These are phyloP conservation scores for Minunthozetes semirufus DNA, from an alignment of 2,888 invertebrate genomes.

Conservation along the genomic window DNA sequence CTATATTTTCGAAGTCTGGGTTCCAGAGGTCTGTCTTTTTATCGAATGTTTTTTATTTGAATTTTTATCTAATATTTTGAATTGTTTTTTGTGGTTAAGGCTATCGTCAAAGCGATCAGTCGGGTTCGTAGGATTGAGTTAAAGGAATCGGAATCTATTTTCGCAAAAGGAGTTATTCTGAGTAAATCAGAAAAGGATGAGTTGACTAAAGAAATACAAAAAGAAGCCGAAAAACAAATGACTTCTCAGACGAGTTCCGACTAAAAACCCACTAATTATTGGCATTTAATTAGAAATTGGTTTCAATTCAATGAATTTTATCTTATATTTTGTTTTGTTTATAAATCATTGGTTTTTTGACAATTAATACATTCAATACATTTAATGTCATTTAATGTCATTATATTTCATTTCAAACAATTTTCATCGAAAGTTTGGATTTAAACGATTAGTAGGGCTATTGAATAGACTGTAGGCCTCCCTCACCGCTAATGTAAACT, in stretches of 20 bases:
- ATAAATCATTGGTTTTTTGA: constrained; percentile 4
- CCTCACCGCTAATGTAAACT: constrained; percentile 7
- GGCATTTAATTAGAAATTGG: not conserved
- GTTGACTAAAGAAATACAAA: constrained; percentile 32
- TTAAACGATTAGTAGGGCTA: not conserved
- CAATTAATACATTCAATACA: not conserved
- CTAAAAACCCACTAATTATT: not conserved
- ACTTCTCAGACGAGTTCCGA: constrained; percentile 16
- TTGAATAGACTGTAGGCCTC: not conserved
- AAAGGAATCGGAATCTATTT: constrained; percentile 31
- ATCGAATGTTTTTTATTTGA: too few species aligned
- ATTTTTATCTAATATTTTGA: too few species aligned
- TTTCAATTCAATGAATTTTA: constrained; percentile 3
- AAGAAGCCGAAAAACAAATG: constrained; percentile 34
- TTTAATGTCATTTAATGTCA: not conserved
- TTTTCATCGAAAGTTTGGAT: not conserved
- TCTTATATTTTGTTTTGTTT: not conserved
- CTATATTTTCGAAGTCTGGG: constrained; percentile 39
- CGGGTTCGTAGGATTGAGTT: constrained; percentile 28
- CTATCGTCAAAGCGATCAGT: constrained; percentile 33
- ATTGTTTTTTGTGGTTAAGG: constrained; percentile 3
- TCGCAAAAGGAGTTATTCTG: constrained; percentile 32
- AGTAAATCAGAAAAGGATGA: constrained; percentile 35
- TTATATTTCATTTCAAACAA: not conserved
- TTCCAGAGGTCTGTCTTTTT: constrained; percentile 38